Evolutionary conservation across 2,113 vertebrate species (phyloP).

Genomic region (Hippocampus comes): DNA sequence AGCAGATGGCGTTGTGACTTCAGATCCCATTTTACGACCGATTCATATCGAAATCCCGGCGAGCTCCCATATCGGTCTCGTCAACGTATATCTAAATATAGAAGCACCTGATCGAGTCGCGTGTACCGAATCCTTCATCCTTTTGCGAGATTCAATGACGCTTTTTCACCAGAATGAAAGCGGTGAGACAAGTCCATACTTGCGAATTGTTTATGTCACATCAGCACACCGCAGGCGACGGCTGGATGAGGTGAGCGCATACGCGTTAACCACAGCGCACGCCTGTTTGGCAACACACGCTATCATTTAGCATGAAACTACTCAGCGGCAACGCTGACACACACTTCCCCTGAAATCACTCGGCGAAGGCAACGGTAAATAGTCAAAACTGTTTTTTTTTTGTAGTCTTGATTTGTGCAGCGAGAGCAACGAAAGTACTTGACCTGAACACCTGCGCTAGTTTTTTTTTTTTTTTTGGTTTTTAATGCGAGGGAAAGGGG

Average conservation of each 20-base stretch:
- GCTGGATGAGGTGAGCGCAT: constrained; percentile 6
- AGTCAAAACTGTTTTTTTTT: not conserved
- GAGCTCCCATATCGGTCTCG: no score
- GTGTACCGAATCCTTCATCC: constrained; percentile 9
- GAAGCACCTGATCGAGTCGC: no score
- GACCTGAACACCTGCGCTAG: not conserved
- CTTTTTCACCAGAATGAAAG: constrained; percentile 30
- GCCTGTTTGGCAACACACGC: constrained; percentile 19
- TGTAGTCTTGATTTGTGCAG: not conserved
- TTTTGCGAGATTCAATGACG: constrained; percentile 19
- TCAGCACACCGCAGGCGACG: constrained; percentile 29
- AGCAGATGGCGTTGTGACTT: no score
- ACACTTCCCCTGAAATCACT: not conserved
- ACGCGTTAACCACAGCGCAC: constrained; percentile 16
- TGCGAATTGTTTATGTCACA: constrained; percentile 45
- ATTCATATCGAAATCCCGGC: no score
- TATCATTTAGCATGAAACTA: constrained; percentile 25
- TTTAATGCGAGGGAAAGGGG: not conserved
- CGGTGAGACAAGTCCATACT: constrained; percentile 27
- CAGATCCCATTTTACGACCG: no score
- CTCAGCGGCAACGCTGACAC: not conserved
- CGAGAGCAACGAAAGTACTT: not conserved
- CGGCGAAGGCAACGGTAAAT: not conserved
- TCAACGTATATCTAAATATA: no score
- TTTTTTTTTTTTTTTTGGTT: not conserved